Conservation (phyloP, 1,140 invertebrate genomes). For the Sminthurinus signatus region DNA sequence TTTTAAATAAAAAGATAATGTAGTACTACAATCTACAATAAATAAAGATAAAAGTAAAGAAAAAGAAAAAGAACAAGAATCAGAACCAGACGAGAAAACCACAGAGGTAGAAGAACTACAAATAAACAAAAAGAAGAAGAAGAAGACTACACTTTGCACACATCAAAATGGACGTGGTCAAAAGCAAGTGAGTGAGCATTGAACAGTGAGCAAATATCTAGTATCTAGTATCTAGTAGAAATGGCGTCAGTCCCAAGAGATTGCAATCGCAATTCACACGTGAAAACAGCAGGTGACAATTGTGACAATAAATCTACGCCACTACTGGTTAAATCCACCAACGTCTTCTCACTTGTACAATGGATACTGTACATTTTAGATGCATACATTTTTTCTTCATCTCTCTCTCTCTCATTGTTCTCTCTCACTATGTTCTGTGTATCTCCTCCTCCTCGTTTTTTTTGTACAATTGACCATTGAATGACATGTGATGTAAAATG, state of each 20-base stretch:
- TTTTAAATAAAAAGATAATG: too few species aligned
- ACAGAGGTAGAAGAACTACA: background rate
- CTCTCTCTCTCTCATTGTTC: background rate
- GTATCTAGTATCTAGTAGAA: too few species aligned
- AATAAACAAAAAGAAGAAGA: background rate
- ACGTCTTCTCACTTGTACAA: too few species aligned
- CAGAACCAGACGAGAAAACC: background rate
- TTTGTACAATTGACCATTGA: background rate
- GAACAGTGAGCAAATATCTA: too few species aligned
- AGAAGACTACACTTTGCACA: too few species aligned
- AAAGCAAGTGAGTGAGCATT: too few species aligned
- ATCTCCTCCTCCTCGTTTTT: background rate
- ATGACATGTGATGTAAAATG: background rate
- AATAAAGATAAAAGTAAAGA: too few species aligned
- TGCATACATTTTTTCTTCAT: background rate
- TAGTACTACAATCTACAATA: too few species aligned
- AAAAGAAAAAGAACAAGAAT: too few species aligned
- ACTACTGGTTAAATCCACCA: conserved; percentile 21
- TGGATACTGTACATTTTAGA: too few species aligned
- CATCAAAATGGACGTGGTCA: too few species aligned
- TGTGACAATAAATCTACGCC: conserved; percentile 34
- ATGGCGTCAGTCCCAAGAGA: conserved; percentile 31
- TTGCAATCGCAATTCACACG: conserved; percentile 36
- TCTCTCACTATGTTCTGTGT: background rate
- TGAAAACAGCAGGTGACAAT: conserved; percentile 33